phyloP scores from a whole-genome alignment of 2,113 vertebrate species.

The Trichomycterus rosablanca region DNA sequence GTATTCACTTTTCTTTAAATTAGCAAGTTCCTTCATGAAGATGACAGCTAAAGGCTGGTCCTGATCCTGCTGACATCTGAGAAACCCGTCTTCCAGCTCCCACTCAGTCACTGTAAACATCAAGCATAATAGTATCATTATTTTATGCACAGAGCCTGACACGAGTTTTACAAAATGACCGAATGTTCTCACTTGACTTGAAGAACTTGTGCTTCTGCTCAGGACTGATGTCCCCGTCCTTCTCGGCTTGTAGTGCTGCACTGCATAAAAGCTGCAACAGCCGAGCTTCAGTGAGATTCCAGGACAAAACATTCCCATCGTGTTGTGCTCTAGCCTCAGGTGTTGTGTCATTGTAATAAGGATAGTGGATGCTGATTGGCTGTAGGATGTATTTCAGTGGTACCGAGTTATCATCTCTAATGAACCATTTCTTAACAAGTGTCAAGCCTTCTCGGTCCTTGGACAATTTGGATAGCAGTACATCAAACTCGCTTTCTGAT shows the following conservation, averaged over 20 bases:
- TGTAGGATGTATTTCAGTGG: slow-evolving; percentile 72
- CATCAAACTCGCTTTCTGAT: slow-evolving; percentile 67
- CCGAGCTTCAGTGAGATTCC: slow-evolving; percentile 52
- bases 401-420: slow-evolving; percentile 64
- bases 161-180: neutral
- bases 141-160: neutral
- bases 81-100: slow-evolving; percentile 69
- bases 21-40: slow-evolving; percentile 68
- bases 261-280: slow-evolving; percentile 57
- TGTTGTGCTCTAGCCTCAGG: slow-evolving; percentile 48
- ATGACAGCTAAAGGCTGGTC: slow-evolving; percentile 47
- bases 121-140: neutral
- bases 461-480: slow-evolving; percentile 59
- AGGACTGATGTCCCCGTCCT: slow-evolving; percentile 58
- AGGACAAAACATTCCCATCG: slow-evolving; percentile 38
- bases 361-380: slow-evolving; percentile 62
- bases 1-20: slow-evolving; percentile 49
- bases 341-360: slow-evolving; percentile 54
- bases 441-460: slow-evolving; percentile 52
- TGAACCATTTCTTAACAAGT: slow-evolving; percentile 65
- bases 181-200: neutral
- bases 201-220: slow-evolving; percentile 64
- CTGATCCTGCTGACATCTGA: slow-evolving; percentile 19
- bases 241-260: slow-evolving; percentile 60
- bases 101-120: slow-evolving; percentile 61